These are phyloP conservation scores for Anser cygnoides DNA, from an alignment of 2,113 vertebrate genomes.

Conservation along the genomic window DNA sequence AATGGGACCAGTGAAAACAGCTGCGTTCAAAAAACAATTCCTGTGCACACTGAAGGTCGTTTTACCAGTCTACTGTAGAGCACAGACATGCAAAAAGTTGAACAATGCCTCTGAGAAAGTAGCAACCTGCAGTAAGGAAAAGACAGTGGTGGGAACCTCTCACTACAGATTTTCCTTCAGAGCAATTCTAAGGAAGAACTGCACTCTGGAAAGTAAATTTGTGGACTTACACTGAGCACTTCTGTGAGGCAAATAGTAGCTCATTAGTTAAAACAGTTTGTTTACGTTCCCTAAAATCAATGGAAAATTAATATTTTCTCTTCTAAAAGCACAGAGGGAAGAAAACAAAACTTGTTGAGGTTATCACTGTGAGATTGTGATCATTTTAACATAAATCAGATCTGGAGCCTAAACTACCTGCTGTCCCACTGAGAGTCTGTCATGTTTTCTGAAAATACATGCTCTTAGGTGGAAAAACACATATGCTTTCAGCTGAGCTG, in stretches of 20 bases:
- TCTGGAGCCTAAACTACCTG: neutral
- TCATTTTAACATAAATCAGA: neutral
- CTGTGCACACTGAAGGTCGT: neutral
- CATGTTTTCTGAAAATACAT: neutral
- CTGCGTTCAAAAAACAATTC: neutral
- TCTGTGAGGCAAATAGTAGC: neutral
- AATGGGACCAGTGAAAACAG: neutral
- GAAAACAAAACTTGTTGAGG: slow-evolving; percentile 13
- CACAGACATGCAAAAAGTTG: neutral
- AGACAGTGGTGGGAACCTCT: neutral
- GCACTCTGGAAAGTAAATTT: slow-evolving; percentile 11
- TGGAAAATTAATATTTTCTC: slow-evolving; percentile 23
- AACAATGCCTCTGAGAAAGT: neutral
- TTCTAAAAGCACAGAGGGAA: neutral
- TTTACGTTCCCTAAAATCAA: slow-evolving; percentile 47
- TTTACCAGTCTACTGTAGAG: neutral
- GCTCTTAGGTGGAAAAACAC: neutral
- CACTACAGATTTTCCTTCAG: neutral
- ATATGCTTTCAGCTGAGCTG: neutral
- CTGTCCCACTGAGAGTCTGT: neutral
- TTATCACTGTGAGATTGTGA: slow-evolving; percentile 12
- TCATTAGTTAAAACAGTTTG: slow-evolving; percentile 43
- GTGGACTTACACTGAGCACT: neutral
- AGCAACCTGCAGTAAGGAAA: neutral
- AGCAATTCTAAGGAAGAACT: slow-evolving; percentile 13